Conservation (phyloP, 2,113 vertebrate genomes). For the Pelusios castaneus region DNA sequence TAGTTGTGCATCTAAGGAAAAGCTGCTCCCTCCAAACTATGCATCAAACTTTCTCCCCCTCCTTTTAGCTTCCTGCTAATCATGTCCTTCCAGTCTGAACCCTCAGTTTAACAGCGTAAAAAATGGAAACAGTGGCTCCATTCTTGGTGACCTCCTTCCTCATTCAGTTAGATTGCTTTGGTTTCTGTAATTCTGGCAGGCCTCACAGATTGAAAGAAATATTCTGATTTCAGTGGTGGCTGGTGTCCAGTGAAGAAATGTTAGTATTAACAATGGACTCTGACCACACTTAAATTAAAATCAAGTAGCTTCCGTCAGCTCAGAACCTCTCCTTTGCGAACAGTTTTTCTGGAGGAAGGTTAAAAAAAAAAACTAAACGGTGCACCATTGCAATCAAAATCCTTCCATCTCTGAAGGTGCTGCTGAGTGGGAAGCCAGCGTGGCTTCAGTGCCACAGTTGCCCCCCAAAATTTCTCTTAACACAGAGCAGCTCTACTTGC, state of each 20-base stretch:
- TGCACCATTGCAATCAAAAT: background rate
- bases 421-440: background rate
- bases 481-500: background rate
- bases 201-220: background rate
- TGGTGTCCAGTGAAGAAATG: background rate
- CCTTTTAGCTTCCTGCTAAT: background rate
- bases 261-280: background rate
- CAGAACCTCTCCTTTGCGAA: background rate
- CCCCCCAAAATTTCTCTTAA: background rate
- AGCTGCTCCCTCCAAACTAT: background rate
- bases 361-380: background rate
- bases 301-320: background rate
- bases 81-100: background rate
- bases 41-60: background rate
- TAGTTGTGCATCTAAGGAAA: background rate
- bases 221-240: background rate
- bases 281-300: background rate
- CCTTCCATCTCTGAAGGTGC: background rate
- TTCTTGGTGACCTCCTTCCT: background rate
- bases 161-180: background rate
- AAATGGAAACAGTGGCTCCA: constrained; percentile 22
- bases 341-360: background rate
- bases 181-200: background rate
- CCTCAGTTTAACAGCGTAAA: constrained; percentile 22
- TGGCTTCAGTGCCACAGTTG: background rate